Conservation (phyloP, 2,113 vertebrate genomes). For the Sylvietta virens region DNA sequence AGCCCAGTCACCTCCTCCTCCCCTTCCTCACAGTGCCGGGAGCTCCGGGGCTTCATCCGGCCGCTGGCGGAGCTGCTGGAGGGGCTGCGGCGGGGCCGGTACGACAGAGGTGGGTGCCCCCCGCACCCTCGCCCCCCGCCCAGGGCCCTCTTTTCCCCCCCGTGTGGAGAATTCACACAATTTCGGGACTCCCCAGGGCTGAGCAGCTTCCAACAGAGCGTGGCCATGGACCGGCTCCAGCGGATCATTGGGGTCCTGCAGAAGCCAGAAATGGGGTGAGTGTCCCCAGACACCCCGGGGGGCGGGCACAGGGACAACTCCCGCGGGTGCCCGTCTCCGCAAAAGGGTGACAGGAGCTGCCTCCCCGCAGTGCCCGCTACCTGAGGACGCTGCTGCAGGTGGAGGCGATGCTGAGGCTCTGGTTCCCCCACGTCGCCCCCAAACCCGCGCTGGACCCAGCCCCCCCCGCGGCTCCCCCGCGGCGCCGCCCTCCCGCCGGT, state of each 20-base stretch:
- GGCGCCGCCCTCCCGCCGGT: not conserved
- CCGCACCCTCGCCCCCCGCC: accelerated
- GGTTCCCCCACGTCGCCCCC: conserved; percentile 83
- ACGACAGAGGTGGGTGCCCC: conserved; percentile 79
- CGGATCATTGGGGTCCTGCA: conserved; percentile 90
- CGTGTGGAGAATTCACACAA: not conserved
- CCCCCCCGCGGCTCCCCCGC: not conserved
- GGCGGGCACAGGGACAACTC: too few species aligned
- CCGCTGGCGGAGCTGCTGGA: conserved; percentile 85
- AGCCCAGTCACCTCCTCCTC: not conserved
- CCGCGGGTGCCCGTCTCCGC: not conserved
- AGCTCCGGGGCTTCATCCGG: conserved; percentile 87
- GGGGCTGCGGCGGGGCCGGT: conserved; percentile 86
- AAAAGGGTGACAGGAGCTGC: not conserved
- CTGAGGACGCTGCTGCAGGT: conserved; percentile 87
- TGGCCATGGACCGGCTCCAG: conserved; percentile 93
- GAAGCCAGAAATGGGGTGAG: conserved; percentile 88
- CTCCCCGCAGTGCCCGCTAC: conserved; percentile 79
- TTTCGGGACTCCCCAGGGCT: conserved; percentile 70
- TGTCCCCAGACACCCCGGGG: not conserved
- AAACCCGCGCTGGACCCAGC: not conserved
- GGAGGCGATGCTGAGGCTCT: conserved; percentile 88
- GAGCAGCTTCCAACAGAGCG: conserved; percentile 91
- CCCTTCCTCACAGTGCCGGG: conserved; percentile 77
- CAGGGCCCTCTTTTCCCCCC: accelerated